Conservation (phyloP, 2,113 vertebrate genomes). For the Prionailurus bengalensis region DNA sequence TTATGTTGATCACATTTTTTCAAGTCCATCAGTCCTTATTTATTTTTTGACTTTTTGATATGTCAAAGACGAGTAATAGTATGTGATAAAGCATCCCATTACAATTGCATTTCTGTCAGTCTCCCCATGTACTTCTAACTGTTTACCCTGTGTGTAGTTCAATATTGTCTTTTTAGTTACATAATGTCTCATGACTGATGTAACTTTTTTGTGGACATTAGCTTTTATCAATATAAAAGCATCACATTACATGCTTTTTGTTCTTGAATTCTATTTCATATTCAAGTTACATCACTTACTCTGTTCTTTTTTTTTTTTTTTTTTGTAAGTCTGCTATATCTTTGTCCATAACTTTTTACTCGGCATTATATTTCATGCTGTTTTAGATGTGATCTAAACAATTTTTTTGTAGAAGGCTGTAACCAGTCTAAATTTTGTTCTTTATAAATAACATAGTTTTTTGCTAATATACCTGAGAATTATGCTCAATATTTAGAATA, state of each 20-base stretch:
- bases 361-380: neutral
- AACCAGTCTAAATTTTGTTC: neutral
- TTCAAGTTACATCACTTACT: neutral
- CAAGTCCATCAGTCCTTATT: neutral
- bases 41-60: neutral
- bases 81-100: neutral
- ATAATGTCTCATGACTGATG: neutral
- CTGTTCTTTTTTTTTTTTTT: neutral
- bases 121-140: neutral
- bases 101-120: neutral
- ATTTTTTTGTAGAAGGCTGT: neutral
- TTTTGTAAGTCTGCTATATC: neutral
- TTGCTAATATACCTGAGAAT: conserved; percentile 21
- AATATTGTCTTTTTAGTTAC: neutral
- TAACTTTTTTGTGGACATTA: neutral
- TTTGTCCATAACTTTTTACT: conserved; percentile 4
- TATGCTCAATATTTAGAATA: conserved; percentile 9
- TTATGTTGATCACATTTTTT: neutral
- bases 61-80: neutral
- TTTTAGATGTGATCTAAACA: neutral
- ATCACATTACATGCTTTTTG: neutral
- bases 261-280: conserved; percentile 33
- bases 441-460: neutral
- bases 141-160: neutral
- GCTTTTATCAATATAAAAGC: conserved; percentile 27